These are phyloP conservation scores for Archips crataeganus DNA, from an alignment of 2,888 invertebrate genomes.

Conservation along the genomic window DNA sequence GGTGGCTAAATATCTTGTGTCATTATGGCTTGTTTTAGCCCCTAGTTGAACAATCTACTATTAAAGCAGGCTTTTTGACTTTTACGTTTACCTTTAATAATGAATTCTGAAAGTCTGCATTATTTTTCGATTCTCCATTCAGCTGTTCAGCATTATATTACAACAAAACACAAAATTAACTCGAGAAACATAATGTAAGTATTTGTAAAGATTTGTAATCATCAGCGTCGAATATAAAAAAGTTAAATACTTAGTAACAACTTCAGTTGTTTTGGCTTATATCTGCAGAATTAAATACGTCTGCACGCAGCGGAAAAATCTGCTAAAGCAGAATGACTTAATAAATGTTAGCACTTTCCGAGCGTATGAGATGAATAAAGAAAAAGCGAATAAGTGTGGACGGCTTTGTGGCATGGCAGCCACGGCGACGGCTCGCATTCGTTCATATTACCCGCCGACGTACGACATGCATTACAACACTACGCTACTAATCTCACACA, in stretches of 20 bases:
- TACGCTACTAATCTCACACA: slow-evolving; percentile 25
- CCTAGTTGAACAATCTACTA: too few relatives aligned
- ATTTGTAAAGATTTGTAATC: not conserved
- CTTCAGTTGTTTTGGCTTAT: not conserved
- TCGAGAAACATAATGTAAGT: not conserved
- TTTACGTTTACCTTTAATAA: too few relatives aligned
- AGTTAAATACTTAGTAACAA: not conserved
- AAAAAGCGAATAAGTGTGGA: slow-evolving; percentile 28
- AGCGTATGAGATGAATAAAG: slow-evolving; percentile 30
- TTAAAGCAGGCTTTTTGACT: too few relatives aligned
- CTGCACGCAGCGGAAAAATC: slow-evolving; percentile 1
- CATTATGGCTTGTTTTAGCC: too few relatives aligned
- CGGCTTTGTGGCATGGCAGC: slow-evolving; percentile 3
- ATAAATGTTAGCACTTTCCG: slow-evolving; percentile 12
- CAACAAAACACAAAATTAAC: not conserved
- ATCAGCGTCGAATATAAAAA: not conserved
- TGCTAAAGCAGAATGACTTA: slow-evolving; percentile 17
- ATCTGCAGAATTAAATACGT: slow-evolving; percentile 1
- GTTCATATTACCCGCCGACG: slow-evolving; percentile 31
- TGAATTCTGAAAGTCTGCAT: not conserved
- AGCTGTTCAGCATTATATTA: too few relatives aligned
- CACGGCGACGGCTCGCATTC: slow-evolving; percentile 23
- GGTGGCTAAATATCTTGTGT: too few relatives aligned
- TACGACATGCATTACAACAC: slow-evolving; percentile 10
- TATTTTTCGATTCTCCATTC: not conserved